phyloP scores from a whole-genome alignment of 1,140 invertebrate genomes.

The Formica selysi region DNA sequence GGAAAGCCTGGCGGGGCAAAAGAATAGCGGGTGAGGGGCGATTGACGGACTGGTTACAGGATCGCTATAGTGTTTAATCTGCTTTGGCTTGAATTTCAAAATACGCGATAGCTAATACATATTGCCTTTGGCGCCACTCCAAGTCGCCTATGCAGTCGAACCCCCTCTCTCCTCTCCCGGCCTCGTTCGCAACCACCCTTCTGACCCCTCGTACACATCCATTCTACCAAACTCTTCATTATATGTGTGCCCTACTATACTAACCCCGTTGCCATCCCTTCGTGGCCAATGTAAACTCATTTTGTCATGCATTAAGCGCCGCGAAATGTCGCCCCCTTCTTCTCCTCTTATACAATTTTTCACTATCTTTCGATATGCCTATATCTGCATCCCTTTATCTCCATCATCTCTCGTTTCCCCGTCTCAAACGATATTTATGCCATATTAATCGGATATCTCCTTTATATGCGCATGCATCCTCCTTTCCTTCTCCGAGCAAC shows the following conservation, averaged over 20 bases:
- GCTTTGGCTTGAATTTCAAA: slow-evolving; percentile 81
- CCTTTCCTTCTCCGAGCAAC: neutral
- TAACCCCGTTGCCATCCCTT: slow-evolving; percentile 44
- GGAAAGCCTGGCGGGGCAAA: slow-evolving; percentile 29
- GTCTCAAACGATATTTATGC: slow-evolving; percentile 76
- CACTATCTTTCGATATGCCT: slow-evolving; percentile 3
- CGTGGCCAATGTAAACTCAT: slow-evolving; percentile 80
- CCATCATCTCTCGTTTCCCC: slow-evolving; percentile 45
- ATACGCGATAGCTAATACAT: slow-evolving; percentile 82
- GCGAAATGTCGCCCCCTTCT: neutral
- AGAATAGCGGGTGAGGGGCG: slow-evolving; percentile 12
- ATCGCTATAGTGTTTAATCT: slow-evolving; percentile 73
- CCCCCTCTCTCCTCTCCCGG: neutral
- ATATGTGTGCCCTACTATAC: slow-evolving; percentile 40
- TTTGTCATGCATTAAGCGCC: slow-evolving; percentile 78
- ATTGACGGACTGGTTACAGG: slow-evolving; percentile 50
- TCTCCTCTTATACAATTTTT: neutral
- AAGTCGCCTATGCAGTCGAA: slow-evolving; percentile 76
- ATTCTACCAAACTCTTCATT: slow-evolving; percentile 36
- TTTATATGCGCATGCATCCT: slow-evolving; percentile 67
- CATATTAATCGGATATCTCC: slow-evolving; percentile 76
- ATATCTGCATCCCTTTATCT: slow-evolving; percentile 60
- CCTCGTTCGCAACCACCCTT: slow-evolving; percentile 14
- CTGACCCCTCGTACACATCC: neutral
- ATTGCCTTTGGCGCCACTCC: slow-evolving; percentile 80